phyloP scores from a whole-genome alignment of 2,797 vertebrate genomes.

The Anabacerthia variegaticeps region DNA sequence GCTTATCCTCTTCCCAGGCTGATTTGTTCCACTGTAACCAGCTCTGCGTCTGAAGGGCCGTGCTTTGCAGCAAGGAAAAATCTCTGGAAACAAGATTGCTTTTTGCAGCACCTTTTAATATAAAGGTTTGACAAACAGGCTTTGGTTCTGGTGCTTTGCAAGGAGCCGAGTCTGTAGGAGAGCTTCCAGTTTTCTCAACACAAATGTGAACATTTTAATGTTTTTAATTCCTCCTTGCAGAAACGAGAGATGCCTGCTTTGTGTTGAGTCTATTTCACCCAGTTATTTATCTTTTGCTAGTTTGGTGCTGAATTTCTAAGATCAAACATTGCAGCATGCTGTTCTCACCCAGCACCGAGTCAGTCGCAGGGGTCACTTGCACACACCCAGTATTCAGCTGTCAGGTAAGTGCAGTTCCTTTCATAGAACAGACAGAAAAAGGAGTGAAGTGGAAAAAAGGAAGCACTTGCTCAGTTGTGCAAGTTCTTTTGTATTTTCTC shows the following conservation, averaged over 20 bases:
- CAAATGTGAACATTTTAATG: not conserved
- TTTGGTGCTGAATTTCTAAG: not conserved
- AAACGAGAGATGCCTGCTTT: not conserved
- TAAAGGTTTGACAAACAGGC: not conserved
- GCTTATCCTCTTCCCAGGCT: not conserved
- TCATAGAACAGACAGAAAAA: not conserved
- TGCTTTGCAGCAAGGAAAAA: not conserved
- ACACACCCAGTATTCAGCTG: not conserved
- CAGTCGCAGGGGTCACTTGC: not conserved
- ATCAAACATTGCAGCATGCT: not conserved
- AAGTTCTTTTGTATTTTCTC: constrained; percentile 16
- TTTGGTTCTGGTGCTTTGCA: not conserved
- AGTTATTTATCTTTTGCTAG: not conserved
- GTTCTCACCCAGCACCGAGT: not conserved
- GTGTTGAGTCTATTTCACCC: not conserved
- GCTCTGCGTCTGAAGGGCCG: not conserved
- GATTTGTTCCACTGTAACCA: not conserved
- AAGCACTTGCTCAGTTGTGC: not conserved
- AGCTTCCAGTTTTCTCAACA: not conserved
- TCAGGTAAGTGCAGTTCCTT: not conserved
- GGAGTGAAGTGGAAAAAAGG: not conserved
- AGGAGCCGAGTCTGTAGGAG: not conserved
- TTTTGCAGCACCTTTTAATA: not conserved
- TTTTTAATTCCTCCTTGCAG: not conserved
- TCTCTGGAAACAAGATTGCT: not conserved